Base-by-base conservation (phyloP, 92 coral and sea anemone genomes). In the Phenganax stokvisi region DNA sequence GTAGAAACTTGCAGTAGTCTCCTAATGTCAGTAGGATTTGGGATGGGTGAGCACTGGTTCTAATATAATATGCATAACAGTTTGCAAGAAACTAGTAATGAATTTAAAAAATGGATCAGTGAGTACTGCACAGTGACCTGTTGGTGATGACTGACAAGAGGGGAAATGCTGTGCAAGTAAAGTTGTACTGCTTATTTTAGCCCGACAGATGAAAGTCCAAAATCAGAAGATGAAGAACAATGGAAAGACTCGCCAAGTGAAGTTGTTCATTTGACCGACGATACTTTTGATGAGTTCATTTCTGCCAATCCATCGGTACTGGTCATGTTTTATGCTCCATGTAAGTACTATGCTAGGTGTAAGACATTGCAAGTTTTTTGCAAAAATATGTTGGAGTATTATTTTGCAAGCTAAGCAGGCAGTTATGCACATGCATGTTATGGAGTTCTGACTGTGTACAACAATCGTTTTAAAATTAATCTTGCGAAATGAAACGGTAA, bases 271-370 rank as follows among this genome's bases (percentile, higher is more conserved):
- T 85, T 96, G 73, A 87, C 85, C 65, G 98, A 92, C 77, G 86
- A 84, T 70, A 87, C 91, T 1, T 96, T 96, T 92, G 92, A 96
- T 75, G 92, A 90, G 12, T 87, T 89, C 78, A 72, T 90, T 73
- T 91, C 86, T 27, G 87, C 85, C 58, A 96, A 96, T 61, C 97
- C 98, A 7, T 92, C 97, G 17, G 97, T 96, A 6, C 89, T 96
- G 9, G 96, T 96, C 85, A 96, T 96, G 98, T 96, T 96, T 78
- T 96, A 96, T 87, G 98, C 98, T 71, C 98, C 98, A 30, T 96
- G 98, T 96, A 89, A 90, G 98, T 91, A 77, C 37, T 12, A 11
- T 37, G 37, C 65, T 13, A 27, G 16, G 25, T 7, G 65, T 12
- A 1, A 31, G 65, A 63, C 27, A 75, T 44, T 51, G 80, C 29